Conservation (phyloP, 2,113 vertebrate species). For the Ciconia boyciana region DNA sequence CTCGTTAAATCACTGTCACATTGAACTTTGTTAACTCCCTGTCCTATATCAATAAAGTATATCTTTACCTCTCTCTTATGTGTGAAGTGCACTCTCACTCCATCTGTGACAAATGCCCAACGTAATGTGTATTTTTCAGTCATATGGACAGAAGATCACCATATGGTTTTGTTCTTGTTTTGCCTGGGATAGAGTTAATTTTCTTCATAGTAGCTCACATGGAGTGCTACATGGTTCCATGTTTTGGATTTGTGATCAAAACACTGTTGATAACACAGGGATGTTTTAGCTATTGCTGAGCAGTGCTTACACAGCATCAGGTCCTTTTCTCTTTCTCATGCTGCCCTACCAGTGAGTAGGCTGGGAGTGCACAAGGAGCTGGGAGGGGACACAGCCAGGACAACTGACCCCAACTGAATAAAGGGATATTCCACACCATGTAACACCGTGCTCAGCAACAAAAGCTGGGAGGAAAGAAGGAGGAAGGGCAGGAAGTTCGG, state of each 20-base stretch:
- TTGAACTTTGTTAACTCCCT: too few species aligned
- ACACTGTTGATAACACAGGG: background rate
- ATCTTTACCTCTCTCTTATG: too few species aligned
- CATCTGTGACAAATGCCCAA: background rate
- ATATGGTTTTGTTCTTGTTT: background rate
- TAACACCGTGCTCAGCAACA: background rate
- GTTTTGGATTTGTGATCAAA: background rate
- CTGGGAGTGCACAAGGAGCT: background rate
- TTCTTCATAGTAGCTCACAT: background rate
- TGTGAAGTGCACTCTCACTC: too few species aligned
- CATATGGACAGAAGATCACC: background rate
- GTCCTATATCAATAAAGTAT: too few species aligned
- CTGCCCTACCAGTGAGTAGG: accelerated
- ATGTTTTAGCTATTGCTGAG: background rate
- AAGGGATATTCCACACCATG: background rate
- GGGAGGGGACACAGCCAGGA: background rate
- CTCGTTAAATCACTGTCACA: too few species aligned
- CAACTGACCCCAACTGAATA: background rate
- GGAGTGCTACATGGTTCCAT: too few species aligned
- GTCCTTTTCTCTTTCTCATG: background rate
- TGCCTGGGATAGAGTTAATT: background rate
- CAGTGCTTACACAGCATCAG: background rate
- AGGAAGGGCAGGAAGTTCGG: accelerated
- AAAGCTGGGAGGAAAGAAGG: background rate
- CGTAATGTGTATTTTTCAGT: background rate